Evolutionary conservation across 2,113 vertebrate species (phyloP).

Genomic region (Patagioenas fasciata): DNA sequence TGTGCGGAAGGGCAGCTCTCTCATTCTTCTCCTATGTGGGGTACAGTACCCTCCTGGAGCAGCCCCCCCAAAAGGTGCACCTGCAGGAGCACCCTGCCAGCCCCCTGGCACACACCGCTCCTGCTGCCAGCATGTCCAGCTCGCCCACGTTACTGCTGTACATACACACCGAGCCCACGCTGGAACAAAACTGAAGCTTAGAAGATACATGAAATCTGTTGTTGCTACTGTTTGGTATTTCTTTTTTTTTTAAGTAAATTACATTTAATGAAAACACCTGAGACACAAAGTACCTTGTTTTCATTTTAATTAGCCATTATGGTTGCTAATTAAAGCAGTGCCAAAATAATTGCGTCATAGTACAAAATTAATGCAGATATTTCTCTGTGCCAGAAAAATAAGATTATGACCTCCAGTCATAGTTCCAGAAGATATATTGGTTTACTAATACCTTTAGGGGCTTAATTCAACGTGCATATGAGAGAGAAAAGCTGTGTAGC

Average conservation of each 20-base stretch:
- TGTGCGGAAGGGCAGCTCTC: neutral
- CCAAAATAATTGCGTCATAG: constrained; percentile 18
- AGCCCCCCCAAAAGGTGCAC: too few species aligned
- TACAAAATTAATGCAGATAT: neutral
- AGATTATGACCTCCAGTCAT: neutral
- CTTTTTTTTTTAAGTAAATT: neutral
- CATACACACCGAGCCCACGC: accelerated
- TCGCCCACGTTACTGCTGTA: accelerated
- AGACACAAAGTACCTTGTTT: neutral
- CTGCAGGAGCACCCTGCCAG: neutral
- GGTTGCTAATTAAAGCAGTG: constrained; percentile 11
- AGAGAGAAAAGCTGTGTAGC: neutral
- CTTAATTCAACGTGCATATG: neutral
- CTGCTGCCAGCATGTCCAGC: accelerated
- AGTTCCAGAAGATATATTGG: neutral
- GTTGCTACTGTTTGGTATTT: neutral
- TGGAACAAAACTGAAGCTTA: neutral
- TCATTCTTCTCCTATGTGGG: neutral
- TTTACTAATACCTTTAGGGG: neutral
- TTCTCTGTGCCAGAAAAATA: neutral
- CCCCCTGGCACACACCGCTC: accelerated
- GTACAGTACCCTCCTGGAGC: neutral
- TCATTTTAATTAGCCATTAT: neutral
- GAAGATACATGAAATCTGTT: neutral
- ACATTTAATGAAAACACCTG: neutral